Percentiles rank a stretch among this genome's conserved stretches.
Conservation (phyloP, 2,113 vertebrate species). For the Bombycilla garrulus region DNA sequence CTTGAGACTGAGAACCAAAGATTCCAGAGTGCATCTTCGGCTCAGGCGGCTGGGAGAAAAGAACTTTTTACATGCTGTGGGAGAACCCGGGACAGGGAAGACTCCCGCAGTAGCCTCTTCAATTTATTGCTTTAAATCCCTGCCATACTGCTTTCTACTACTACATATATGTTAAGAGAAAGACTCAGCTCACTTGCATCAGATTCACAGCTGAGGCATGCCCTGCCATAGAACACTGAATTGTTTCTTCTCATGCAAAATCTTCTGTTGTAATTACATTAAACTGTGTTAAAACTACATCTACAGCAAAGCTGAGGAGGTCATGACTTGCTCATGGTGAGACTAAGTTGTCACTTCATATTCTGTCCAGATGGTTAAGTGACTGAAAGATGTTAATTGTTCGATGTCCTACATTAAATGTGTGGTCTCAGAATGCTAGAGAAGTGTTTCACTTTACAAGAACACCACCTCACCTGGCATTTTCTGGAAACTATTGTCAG, state of each 20-base stretch:
- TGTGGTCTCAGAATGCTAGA: neutral
- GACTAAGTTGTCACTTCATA: neutral
- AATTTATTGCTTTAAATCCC: neutral
- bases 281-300: slow-evolving; percentile 19
- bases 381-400: slow-evolving; percentile 41
- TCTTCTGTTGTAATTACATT: neutral
- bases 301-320: neutral
- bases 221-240: neutral
- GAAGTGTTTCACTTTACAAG: slow-evolving; percentile 6
- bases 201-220: neutral
- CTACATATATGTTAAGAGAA: neutral
- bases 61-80: no score
- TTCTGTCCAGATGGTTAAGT: neutral
- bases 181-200: neutral
- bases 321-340: neutral
- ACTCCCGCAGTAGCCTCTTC: neutral
- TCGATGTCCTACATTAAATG: neutral
- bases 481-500: slow-evolving; percentile 5
- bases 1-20: no score
- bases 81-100: no score
- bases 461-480: slow-evolving; percentile 17
- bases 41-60: no score
- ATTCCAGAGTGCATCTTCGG: no score
- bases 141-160: neutral
- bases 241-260: neutral